phyloP scores from a whole-genome alignment of 1,140 invertebrate species.

The Dendroctonus valens region DNA sequence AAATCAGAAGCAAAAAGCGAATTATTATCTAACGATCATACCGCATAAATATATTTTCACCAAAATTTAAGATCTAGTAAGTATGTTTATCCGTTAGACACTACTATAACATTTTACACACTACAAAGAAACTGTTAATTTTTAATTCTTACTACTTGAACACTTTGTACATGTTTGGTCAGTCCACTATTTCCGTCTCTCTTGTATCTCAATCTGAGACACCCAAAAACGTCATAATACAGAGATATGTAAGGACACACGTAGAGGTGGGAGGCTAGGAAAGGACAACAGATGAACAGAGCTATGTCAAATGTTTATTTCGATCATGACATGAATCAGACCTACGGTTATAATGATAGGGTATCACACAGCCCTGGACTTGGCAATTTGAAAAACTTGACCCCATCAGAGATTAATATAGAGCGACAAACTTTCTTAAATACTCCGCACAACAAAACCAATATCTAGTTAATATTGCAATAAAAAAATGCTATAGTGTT shows the following conservation, averaged over 20 bases:
- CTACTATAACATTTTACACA: conserved; percentile 13
- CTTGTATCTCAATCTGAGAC: conserved; percentile 38
- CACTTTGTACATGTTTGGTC: conserved; percentile 24
- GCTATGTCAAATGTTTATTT: conserved; percentile 40
- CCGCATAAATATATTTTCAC: neutral
- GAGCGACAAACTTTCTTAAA: too few relatives aligned
- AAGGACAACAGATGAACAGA: conserved; percentile 42
- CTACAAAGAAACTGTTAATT: conserved; percentile 9
- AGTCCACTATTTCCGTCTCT: conserved; percentile 34
- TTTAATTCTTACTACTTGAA: conserved; percentile 20
- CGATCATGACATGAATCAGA: conserved; percentile 34
- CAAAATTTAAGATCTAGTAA: neutral
- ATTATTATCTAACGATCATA: neutral
- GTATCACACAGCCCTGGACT: conserved; percentile 19
- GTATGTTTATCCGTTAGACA: neutral
- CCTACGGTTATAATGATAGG: conserved; percentile 14
- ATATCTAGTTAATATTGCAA: too few relatives aligned
- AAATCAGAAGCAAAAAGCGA: too few relatives aligned
- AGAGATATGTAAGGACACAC: conserved; percentile 44
- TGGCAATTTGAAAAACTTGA: neutral
- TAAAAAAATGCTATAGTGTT: too few relatives aligned
- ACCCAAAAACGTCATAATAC: conserved; percentile 32
- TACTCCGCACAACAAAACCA: too few relatives aligned
- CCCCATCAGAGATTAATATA: too few relatives aligned
- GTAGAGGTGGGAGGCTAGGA: conserved; percentile 36